Conservation (phyloP, 30 jellyfish, hydroid and myxozoan genomes). For the Aurelia coerulea region DNA sequence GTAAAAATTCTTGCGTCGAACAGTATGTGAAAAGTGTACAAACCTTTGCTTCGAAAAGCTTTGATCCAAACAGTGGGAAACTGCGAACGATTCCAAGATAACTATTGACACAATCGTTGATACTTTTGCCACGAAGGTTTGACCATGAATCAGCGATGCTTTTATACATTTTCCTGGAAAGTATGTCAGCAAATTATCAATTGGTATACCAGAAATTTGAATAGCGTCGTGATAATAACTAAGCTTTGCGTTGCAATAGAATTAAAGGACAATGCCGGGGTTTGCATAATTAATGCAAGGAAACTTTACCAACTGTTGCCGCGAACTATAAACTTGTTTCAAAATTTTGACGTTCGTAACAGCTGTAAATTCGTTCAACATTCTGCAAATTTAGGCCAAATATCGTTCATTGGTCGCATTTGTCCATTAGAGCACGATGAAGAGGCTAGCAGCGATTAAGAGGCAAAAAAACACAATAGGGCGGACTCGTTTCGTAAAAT, state of each 20-base stretch:
- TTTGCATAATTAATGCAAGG: too few species aligned
- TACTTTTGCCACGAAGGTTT: conserved; percentile 61
- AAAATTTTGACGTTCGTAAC: too few species aligned
- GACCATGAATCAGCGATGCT: conserved; percentile 96
- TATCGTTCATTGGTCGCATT: too few species aligned
- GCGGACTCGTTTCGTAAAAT: too few species aligned
- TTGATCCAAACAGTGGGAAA: conserved; percentile 87
- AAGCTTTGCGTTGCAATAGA: neutral
- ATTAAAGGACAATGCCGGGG: neutral
- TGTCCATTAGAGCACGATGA: too few species aligned
- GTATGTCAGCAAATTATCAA: neutral
- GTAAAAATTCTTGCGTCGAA: too few species aligned
- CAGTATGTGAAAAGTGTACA: neutral
- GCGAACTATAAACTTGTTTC: too few species aligned
- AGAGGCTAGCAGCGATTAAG: too few species aligned
- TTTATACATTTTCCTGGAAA: conserved; percentile 77
- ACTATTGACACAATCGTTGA: conserved; percentile 77
- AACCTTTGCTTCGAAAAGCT: conserved; percentile 90
- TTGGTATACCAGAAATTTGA: neutral
- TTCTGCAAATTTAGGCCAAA: too few species aligned
- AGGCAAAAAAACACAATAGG: too few species aligned
- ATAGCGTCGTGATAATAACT: neutral
- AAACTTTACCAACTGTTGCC: too few species aligned
- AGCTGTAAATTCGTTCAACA: too few species aligned
- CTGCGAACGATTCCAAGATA: conserved; percentile 81